A percentile compares a stretch with the other conserved stretches of the same genome.
These are phyloP conservation scores for Euphydryas editha DNA, from an alignment of 2,888 invertebrate genomes.

Conservation along the genomic window DNA sequence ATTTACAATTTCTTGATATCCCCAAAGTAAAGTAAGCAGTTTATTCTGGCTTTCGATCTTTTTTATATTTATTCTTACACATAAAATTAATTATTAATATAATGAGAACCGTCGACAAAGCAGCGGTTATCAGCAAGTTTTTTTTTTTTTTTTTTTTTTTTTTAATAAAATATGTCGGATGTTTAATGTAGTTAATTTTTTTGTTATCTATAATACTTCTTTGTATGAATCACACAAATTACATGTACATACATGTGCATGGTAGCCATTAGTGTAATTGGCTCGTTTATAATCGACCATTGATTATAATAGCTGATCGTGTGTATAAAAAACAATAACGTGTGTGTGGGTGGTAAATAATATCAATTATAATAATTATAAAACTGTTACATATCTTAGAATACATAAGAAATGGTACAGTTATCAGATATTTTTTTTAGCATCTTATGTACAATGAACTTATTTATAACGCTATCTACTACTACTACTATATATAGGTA, in stretches of 20 bases:
- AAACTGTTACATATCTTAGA: slow-evolving; percentile 9
- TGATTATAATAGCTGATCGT: slow-evolving; percentile 29
- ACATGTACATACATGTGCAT: slow-evolving; percentile 29
- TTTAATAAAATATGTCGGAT: neutral
- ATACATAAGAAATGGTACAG: neutral
- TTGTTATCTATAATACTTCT: neutral
- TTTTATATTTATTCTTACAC: too few relatives aligned
- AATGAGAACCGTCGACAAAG: too few relatives aligned
- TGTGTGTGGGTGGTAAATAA: slow-evolving; percentile 26
- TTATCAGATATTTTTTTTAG: too few relatives aligned
- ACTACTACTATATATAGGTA: too few relatives aligned
- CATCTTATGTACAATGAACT: too few relatives aligned
- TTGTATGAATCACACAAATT: slow-evolving; percentile 10
- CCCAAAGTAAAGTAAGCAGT: too few relatives aligned
- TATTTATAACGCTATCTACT: too few relatives aligned
- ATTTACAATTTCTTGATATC: too few relatives aligned
- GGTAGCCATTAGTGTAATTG: slow-evolving; percentile 36
- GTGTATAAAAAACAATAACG: slow-evolving; percentile 33
- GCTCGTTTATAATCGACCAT: slow-evolving; percentile 24
- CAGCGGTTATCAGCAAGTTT: too few relatives aligned
- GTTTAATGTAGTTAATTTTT: neutral
- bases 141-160: too few relatives aligned
- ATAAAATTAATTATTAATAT: too few relatives aligned
- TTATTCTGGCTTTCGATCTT: too few relatives aligned
- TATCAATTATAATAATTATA: slow-evolving; percentile 13